phyloP scores from a whole-genome alignment of 2,888 invertebrate genomes.

The Apomyelois bistriatella region DNA sequence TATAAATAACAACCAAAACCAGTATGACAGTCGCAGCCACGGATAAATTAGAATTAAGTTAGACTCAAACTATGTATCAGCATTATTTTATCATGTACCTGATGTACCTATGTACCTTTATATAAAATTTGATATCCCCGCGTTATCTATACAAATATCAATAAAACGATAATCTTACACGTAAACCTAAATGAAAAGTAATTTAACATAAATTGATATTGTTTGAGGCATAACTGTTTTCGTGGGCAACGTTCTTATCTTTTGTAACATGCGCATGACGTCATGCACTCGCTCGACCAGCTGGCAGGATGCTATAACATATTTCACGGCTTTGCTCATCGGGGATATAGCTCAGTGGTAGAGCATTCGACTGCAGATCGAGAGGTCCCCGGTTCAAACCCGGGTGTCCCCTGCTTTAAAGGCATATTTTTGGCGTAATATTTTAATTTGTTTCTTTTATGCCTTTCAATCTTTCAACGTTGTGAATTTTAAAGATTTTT shows the following conservation, averaged over 20 bases:
- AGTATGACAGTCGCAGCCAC: too few species aligned
- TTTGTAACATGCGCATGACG: slow-evolving; percentile 14
- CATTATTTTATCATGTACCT: too few species aligned
- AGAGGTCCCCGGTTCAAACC: slow-evolving; percentile 74
- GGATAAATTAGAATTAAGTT: too few species aligned
- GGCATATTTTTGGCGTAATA: slow-evolving; percentile 1
- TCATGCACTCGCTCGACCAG: neutral
- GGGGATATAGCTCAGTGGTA: slow-evolving; percentile 74
- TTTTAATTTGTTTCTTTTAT: slow-evolving; percentile 14
- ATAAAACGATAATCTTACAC: too few species aligned
- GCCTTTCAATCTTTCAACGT: too few species aligned
- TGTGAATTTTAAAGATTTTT: too few species aligned
- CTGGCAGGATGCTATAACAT: neutral
- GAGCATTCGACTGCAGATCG: slow-evolving; percentile 74
- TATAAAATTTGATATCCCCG: too few species aligned
- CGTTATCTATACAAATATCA: too few species aligned
- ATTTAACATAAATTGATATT: neutral
- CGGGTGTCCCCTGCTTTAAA: slow-evolving; percentile 60
- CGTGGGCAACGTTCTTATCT: neutral
- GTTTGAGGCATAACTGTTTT: slow-evolving; percentile 11
- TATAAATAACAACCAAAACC: too few species aligned
- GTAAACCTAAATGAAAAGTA: neutral
- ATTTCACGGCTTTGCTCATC: slow-evolving; percentile 2
- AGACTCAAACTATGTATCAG: too few species aligned
- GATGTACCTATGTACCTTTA: too few species aligned